phyloP scores from a whole-genome alignment of 2,797 vertebrate genomes.

The Australoheros facetus region DNA sequence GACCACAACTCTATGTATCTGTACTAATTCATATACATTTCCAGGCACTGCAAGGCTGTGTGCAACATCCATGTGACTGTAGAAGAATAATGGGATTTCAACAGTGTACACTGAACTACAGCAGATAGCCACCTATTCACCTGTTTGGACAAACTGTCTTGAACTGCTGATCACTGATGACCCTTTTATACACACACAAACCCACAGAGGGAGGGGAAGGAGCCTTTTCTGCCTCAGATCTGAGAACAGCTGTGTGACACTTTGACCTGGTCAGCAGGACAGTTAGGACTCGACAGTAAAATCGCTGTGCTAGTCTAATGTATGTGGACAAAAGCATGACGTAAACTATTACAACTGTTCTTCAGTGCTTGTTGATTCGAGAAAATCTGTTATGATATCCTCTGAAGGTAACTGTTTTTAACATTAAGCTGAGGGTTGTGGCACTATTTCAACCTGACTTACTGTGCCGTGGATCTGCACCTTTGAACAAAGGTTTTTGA shows the following conservation, averaged over 20 bases:
- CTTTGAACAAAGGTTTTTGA: background rate
- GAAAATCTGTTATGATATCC: background rate
- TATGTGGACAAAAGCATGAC: background rate
- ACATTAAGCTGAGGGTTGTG: background rate
- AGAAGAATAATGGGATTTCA: background rate
- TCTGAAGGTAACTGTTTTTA: background rate
- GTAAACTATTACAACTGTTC: background rate
- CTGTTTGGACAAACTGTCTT: constrained; percentile 42
- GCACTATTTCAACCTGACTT: background rate
- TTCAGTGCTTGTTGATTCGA: background rate
- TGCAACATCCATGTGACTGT: too few relatives aligned
- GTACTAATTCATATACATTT: background rate
- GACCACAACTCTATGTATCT: background rate
- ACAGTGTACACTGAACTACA: background rate
- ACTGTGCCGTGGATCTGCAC: background rate
- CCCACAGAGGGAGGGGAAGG: background rate
- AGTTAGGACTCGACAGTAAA: constrained; percentile 50
- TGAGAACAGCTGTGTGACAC: constrained; percentile 78
- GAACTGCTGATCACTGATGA: constrained; percentile 20
- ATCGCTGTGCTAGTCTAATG: background rate
- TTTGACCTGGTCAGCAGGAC: constrained; percentile 70
- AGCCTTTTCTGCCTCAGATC: constrained; percentile 54
- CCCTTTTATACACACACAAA: background rate
- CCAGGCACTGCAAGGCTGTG: background rate
- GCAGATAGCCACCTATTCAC: constrained; percentile 30